phyloP scores from a whole-genome alignment of 2,113 vertebrate genomes.

The Vulpes ferrilata region DNA sequence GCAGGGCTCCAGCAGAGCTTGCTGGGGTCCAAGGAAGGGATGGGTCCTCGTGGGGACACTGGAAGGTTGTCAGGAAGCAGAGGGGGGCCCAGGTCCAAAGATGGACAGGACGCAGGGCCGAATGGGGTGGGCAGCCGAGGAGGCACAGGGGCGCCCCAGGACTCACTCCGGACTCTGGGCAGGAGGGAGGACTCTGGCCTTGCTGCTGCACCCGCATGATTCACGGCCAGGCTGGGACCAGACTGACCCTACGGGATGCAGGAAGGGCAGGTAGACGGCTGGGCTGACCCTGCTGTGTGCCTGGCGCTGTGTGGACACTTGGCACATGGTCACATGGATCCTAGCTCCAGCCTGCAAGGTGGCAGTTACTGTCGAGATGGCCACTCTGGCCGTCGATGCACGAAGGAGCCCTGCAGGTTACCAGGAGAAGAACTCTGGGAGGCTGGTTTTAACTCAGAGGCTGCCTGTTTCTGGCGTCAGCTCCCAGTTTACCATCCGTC shows the following conservation, averaged over 20 bases:
- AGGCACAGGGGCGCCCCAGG: neutral
- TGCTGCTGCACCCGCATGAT: neutral
- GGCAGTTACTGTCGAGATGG: neutral
- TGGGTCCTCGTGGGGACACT: too few species aligned
- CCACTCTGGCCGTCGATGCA: neutral
- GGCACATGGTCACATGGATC: rapidly evolving
- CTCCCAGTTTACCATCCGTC: neutral
- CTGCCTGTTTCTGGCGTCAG: neutral
- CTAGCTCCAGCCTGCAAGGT: neutral
- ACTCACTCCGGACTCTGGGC: neutral
- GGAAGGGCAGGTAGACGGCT: neutral
- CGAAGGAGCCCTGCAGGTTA: neutral
- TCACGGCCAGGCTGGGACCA: neutral
- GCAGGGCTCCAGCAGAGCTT: neutral
- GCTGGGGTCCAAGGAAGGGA: neutral
- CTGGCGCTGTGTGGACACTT: neutral
- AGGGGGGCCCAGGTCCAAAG: neutral
- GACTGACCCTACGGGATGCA: neutral
- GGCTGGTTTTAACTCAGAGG: neutral
- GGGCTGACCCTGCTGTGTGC: neutral
- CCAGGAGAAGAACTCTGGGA: neutral
- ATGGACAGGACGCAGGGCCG: too few species aligned
- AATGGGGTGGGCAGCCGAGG: neutral
- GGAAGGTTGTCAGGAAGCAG: too few species aligned
- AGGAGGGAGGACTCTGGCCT: neutral